phyloP scores from a whole-genome alignment of 2,888 invertebrate genomes.

The Unio pictorum region DNA sequence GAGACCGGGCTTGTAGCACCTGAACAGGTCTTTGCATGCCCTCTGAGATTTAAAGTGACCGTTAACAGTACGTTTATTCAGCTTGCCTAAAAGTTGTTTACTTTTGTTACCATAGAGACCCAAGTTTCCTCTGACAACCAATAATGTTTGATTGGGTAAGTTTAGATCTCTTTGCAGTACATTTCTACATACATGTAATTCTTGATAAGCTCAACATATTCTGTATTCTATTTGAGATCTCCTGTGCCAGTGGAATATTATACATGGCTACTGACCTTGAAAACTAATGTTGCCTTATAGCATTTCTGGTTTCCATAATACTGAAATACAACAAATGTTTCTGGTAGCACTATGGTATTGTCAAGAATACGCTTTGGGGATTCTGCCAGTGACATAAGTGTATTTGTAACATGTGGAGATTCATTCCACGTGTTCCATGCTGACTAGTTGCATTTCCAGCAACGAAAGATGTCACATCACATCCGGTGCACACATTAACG shows the following conservation, averaged over 20 bases:
- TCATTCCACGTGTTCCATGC: constrained; percentile 5
- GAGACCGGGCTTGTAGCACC: too few species aligned
- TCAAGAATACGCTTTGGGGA: neutral
- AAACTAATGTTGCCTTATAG: constrained; percentile 1
- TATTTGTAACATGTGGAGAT: neutral
- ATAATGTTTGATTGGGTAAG: neutral
- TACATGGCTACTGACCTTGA: neutral
- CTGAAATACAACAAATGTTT: constrained; percentile 2
- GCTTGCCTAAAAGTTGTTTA: too few species aligned
- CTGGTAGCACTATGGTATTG: neutral
- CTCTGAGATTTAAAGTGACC: too few species aligned
- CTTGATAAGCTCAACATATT: neutral
- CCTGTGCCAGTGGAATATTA: constrained; percentile 2
- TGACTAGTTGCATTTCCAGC: constrained; percentile 9
- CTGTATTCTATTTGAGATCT: neutral
- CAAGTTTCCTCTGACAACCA: too few species aligned
- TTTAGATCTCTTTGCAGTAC: neutral
- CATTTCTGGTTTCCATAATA: constrained; percentile 3
- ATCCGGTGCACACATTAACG: constrained; percentile 8
- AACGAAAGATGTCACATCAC: constrained; percentile 11
- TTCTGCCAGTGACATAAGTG: neutral
- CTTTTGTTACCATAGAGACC: too few species aligned
- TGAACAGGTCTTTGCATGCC: too few species aligned
- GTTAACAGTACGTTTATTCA: too few species aligned
- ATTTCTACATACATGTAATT: neutral